These are phyloP conservation scores for Alca torda DNA, from an alignment of 2,797 vertebrate species.

Conservation along the genomic window DNA sequence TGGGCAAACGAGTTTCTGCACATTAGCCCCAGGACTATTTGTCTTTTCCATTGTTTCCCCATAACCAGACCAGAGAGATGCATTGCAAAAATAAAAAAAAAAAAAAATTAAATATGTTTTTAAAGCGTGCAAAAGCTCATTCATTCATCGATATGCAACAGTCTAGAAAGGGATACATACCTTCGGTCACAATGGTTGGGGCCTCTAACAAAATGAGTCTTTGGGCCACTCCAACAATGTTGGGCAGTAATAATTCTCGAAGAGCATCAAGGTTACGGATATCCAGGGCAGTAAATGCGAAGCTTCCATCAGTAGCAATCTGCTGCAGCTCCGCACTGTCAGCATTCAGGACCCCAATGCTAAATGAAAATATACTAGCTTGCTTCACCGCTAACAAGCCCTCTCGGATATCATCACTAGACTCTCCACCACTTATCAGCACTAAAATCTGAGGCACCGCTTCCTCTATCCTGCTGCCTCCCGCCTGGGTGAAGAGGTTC, in stretches of 20 bases:
- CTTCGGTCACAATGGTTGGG: slow-evolving; percentile 89
- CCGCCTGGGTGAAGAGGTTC: slow-evolving; percentile 83
- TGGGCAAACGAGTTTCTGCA: background rate
- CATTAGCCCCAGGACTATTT: background rate
- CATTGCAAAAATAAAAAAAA: background rate
- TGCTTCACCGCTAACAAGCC: slow-evolving; percentile 87
- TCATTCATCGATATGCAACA: slow-evolving; percentile 6
- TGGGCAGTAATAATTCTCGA: slow-evolving; percentile 83
- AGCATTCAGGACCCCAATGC: slow-evolving; percentile 81
- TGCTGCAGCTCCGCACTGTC: slow-evolving; percentile 86
- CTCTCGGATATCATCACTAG: slow-evolving; percentile 88
- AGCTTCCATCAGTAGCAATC: slow-evolving; percentile 87
- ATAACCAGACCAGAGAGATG: background rate
- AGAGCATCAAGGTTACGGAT: slow-evolving; percentile 81
- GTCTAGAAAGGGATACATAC: slow-evolving; percentile 85
- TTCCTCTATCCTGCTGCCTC: slow-evolving; percentile 92
- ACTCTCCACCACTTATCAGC: slow-evolving; percentile 88
- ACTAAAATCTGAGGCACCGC: slow-evolving; percentile 90
- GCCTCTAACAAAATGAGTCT: slow-evolving; percentile 87
- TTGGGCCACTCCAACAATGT: slow-evolving; percentile 88
- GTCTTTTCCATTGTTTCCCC: background rate
- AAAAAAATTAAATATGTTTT: background rate
- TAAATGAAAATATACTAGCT: slow-evolving; percentile 85
- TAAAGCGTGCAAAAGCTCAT: slow-evolving; percentile 13
- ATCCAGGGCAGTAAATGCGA: slow-evolving; percentile 86